These are phyloP conservation scores for Apeltes quadracus DNA, from an alignment of 2,113 vertebrate species.

Conservation along the genomic window DNA sequence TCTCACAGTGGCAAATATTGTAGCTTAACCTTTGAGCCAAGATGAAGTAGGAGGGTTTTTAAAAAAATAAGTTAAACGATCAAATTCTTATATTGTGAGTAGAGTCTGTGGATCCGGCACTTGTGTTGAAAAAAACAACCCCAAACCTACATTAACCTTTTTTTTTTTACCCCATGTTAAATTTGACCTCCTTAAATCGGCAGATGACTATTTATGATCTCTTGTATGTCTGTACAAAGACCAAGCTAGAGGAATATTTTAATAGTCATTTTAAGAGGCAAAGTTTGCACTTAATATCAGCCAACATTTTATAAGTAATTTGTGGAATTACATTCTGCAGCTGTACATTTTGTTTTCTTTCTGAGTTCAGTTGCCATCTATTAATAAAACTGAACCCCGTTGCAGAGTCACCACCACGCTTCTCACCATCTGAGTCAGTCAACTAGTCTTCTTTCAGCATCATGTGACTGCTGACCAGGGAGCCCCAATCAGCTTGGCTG, in stretches of 20 bases:
- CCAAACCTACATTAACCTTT: background rate
- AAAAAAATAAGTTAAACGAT: background rate
- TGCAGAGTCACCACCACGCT: slow-evolving; percentile 99
- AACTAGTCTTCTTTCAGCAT: slow-evolving; percentile 99
- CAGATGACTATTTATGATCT: slow-evolving; percentile 31
- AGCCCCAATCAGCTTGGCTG: slow-evolving; percentile 98
- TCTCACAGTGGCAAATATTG: background rate
- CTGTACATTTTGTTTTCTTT: slow-evolving; percentile 93
- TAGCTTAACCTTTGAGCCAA: slow-evolving; percentile 1
- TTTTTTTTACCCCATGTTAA: slow-evolving; percentile 2
- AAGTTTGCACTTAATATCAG: slow-evolving; percentile 43
- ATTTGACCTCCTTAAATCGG: slow-evolving; percentile 14
- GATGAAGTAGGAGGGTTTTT: slow-evolving; percentile 14
- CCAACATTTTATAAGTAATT: slow-evolving; percentile 42
- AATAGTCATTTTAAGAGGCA: slow-evolving; percentile 19
- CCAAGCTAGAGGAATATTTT: slow-evolving; percentile 20
- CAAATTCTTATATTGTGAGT: slow-evolving; percentile 17
- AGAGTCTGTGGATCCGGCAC: background rate
- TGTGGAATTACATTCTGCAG: slow-evolving; percentile 81
- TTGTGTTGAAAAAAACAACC: slow-evolving; percentile 3
- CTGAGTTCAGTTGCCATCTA: slow-evolving; percentile 91
- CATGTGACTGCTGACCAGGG: slow-evolving; percentile 99
- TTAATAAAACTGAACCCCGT: slow-evolving; percentile 99
- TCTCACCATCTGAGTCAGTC: slow-evolving; percentile 99
- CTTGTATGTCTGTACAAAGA: slow-evolving; percentile 19